Evolutionary conservation across 2,797 vertebrate genomes (phyloP).

Genomic region (Poecilia picta): DNA sequence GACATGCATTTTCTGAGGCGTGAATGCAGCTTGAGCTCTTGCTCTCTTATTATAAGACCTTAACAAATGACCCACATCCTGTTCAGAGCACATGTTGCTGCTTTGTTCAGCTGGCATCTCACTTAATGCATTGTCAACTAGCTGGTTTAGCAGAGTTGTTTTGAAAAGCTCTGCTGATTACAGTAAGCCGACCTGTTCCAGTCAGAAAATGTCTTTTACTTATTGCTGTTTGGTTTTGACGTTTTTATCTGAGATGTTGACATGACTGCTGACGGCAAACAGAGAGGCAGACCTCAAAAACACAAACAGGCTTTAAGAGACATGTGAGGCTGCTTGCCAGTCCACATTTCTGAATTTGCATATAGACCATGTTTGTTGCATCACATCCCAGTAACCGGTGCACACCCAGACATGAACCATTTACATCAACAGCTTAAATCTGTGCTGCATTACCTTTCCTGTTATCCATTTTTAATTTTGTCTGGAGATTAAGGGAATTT

Average conservation of each 20-base stretch:
- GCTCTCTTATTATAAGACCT: not conserved
- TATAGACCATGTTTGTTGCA: not conserved
- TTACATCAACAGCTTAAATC: not conserved
- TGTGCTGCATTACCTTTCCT: not conserved
- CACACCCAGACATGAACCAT: not conserved
- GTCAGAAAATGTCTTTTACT: not conserved
- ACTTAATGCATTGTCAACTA: not conserved
- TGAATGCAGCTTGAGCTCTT: not conserved
- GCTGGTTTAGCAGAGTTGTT: not conserved
- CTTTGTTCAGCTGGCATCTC: not conserved
- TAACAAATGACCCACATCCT: not conserved
- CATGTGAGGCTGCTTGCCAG: not conserved
- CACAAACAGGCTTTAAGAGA: not conserved
- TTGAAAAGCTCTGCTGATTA: slow-evolving; percentile 2
- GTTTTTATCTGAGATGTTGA: not conserved
- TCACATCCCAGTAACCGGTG: not conserved
- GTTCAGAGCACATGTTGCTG: not conserved
- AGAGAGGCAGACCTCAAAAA: not conserved
- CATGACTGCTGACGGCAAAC: not conserved
- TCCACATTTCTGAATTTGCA: not conserved
- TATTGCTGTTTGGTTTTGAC: not conserved
- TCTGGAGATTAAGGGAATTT: not conserved
- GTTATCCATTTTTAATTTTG: not conserved
- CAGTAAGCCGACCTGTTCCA: not conserved
- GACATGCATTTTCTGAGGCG: not conserved